Conservation (phyloP, 2,888 invertebrate genomes). For the Melolontha melolontha region DNA sequence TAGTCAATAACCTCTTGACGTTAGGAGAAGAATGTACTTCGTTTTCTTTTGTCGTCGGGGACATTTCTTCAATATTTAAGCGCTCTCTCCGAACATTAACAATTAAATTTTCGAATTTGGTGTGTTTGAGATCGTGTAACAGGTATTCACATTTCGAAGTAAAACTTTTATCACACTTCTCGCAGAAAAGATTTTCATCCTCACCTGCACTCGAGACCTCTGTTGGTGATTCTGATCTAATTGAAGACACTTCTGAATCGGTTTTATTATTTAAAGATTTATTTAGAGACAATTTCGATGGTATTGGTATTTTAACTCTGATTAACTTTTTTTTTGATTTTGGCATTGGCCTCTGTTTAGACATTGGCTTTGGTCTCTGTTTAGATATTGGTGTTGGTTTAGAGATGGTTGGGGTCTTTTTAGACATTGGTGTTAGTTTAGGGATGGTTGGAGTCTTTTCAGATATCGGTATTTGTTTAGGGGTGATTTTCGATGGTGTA, state of each 20-base stretch:
- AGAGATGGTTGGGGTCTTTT: no score
- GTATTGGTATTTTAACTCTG: slow-evolving; percentile 36
- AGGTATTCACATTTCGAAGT: slow-evolving; percentile 40
- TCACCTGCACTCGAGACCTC: neutral
- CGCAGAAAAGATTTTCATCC: slow-evolving; percentile 28
- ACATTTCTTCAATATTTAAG: neutral
- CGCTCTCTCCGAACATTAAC: slow-evolving; percentile 29
- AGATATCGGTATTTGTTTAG: neutral
- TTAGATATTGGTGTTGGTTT: no score
- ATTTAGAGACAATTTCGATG: neutral
- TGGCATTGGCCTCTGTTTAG: no score
- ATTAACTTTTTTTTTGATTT: neutral
- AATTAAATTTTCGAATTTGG: slow-evolving; percentile 42
- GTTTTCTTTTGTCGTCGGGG: neutral
- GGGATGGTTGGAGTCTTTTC: no score
- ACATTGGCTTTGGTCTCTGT: no score
- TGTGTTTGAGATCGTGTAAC: slow-evolving; percentile 45
- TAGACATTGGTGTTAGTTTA: no score
- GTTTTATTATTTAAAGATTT: neutral
- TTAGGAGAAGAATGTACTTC: neutral
- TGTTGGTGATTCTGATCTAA: no score
- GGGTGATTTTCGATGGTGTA: neutral
- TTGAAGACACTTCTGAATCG: no score
- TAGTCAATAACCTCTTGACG: slow-evolving; percentile 24
- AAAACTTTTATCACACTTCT: slow-evolving; percentile 45